Evolutionary conservation across 1,140 invertebrate species (phyloP), one percentile per base, ranked within the genome.

Genomic region (Anastrepha obliqua): DNA sequence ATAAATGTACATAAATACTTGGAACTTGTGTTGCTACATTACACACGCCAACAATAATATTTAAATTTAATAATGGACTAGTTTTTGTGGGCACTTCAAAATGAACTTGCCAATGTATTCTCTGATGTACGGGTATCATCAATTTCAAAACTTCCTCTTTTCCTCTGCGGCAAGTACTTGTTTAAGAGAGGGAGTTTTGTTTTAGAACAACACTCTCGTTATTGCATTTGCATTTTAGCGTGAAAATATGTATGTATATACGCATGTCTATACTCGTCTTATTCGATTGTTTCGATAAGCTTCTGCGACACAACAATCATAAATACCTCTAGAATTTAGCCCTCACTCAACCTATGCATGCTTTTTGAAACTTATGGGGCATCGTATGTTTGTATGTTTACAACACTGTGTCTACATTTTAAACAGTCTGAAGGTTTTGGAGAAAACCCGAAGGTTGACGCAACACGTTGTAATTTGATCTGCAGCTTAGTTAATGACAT

Each of bases 21-120:
- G 67, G 67, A 44, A 74, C 67, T 74, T 15, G 42, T 74, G 67
- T 74, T 47, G 42, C 67, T 11, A n/a, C 67, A 44, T 74, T 74
- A 44, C 17, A 74, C 17, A 44, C 42, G 39, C 11, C 11, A 74
- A 47, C 44, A 74, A 47, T 74, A 17, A 74, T 74, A 44, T 74
- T 74, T 74, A 44, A n/a, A 44, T 74, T 74, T 74, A 74, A 74
- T 74, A 74, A 17, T 15, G 7, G 13, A 11, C 39, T 74, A 44
- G 11, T 13, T 9, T 8, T 29, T 42, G 13, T 4, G 3, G 29
- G 29, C 29, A 67, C 39, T 67, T 42, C 15, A 67, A 11, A 3
- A 39, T 17, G 6, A 29, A 65, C 3, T 29, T 65, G 1, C 8
- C 20, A 29, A 9, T 20, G 7, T 65, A 20, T 17, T 3, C 3